Conservation (phyloP, 2,113 vertebrate species). For the Indri indri region DNA sequence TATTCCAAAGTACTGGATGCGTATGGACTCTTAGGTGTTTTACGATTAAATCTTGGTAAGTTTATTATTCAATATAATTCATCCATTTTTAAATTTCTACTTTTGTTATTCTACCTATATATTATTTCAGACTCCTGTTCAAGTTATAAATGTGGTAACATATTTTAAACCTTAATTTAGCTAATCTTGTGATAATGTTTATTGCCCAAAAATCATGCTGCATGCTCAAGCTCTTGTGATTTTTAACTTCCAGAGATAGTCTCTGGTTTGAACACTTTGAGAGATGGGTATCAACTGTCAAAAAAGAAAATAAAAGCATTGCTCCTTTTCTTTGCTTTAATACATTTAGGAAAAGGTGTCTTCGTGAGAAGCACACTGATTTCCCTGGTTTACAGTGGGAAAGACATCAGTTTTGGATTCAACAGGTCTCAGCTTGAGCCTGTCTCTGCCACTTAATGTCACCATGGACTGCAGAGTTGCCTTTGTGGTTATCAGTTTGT, state of each 20-base stretch:
- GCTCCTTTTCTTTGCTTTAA: background rate
- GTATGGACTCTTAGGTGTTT: constrained; percentile 95
- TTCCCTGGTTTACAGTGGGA: background rate
- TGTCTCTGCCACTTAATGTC: background rate
- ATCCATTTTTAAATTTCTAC: background rate
- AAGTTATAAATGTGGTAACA: background rate
- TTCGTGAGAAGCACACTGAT: background rate
- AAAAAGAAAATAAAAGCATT: background rate
- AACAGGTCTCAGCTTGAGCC: background rate
- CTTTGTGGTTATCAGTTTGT: background rate
- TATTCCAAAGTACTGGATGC: constrained; percentile 97
- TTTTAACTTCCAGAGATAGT: background rate
- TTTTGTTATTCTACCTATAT: background rate
- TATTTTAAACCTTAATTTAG: background rate
- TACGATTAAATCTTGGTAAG: constrained; percentile 97
- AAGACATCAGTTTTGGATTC: background rate
- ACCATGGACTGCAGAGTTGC: background rate
- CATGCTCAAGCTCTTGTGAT: background rate
- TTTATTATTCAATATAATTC: background rate
- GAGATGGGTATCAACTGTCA: background rate
- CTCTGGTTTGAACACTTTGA: background rate
- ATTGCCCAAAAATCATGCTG: background rate
- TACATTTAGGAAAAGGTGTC: background rate
- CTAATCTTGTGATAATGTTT: background rate
- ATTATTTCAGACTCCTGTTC: background rate